phyloP scores from a whole-genome alignment of 2,797 vertebrate species.

The Pseudochaenichthys georgianus region DNA sequence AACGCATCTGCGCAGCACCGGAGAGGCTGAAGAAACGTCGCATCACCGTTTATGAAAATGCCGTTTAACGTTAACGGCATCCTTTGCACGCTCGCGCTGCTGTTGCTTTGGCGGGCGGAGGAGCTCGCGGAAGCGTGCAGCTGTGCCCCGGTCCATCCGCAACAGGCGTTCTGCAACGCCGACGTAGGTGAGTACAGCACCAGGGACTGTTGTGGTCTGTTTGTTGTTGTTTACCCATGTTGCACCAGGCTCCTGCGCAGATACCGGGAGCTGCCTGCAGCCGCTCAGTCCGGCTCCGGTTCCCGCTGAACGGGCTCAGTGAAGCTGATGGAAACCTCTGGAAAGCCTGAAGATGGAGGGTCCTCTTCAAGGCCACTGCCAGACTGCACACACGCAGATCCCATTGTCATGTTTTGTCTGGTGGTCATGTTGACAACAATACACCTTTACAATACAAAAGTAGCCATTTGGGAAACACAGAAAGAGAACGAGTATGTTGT shows the following conservation, averaged over 20 bases:
- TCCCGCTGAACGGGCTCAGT: conserved; percentile 6
- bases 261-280: conserved; percentile 15
- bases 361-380: conserved; percentile 60
- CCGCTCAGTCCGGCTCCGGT: conserved; percentile 20
- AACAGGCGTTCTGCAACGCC: conserved; percentile 98
- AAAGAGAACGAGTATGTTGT: too few species aligned
- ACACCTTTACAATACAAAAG: neutral
- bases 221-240: conserved; percentile 41
- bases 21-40: conserved; percentile 47
- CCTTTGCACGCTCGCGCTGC: conserved; percentile 82
- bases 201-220: conserved; percentile 25
- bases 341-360: conserved; percentile 43
- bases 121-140: conserved; percentile 93
- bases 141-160: conserved; percentile 96
- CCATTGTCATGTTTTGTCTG: conserved; percentile 12
- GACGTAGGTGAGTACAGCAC: conserved; percentile 91
- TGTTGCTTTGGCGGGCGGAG: conserved; percentile 88
- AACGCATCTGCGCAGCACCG: conserved; percentile 64
- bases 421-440: conserved; percentile 11
- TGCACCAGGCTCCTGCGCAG: conserved; percentile 32
- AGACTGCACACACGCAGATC: conserved; percentile 25
- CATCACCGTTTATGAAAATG: conserved; percentile 73
- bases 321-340: conserved; percentile 50
- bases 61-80: conserved; percentile 81
- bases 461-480: neutral